These are phyloP conservation scores for Arenaria interpres DNA, from an alignment of 2,113 vertebrate species.

Conservation along the genomic window DNA sequence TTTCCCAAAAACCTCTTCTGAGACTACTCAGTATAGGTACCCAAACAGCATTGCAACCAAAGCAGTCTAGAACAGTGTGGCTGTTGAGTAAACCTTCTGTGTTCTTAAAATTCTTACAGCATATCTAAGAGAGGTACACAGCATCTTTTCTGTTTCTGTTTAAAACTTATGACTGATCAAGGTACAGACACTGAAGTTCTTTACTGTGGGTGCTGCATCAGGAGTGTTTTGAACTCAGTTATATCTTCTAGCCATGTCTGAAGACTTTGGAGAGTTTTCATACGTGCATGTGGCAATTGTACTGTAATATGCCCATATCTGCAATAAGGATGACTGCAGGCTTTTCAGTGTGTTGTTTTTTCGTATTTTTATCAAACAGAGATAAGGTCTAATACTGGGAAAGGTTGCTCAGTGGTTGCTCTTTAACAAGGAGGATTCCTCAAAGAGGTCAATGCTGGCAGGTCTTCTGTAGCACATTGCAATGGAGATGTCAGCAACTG, in stretches of 20 bases:
- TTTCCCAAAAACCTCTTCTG: background rate
- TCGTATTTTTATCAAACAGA: no score
- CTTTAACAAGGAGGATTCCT: background rate
- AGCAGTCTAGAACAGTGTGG: background rate
- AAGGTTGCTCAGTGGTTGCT: no score
- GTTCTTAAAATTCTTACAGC: background rate
- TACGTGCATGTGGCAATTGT: no score
- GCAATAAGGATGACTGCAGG: no score
- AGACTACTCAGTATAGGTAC: background rate
- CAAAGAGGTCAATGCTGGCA: background rate
- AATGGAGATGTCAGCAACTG: background rate
- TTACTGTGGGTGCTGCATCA: background rate
- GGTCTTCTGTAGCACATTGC: background rate
- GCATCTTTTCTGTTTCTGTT: background rate
- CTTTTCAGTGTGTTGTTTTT: no score
- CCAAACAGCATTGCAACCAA: background rate
- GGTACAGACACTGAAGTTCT: background rate
- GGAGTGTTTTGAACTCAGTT: background rate
- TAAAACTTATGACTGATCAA: background rate
- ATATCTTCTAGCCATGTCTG: background rate
- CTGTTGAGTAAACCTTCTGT: background rate
- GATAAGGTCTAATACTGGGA: no score
- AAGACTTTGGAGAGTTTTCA: no score
- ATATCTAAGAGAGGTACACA: background rate
- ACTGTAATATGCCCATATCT: no score